phyloP scores from a whole-genome alignment of 2,797 vertebrate species.

The Xenops minutus region DNA sequence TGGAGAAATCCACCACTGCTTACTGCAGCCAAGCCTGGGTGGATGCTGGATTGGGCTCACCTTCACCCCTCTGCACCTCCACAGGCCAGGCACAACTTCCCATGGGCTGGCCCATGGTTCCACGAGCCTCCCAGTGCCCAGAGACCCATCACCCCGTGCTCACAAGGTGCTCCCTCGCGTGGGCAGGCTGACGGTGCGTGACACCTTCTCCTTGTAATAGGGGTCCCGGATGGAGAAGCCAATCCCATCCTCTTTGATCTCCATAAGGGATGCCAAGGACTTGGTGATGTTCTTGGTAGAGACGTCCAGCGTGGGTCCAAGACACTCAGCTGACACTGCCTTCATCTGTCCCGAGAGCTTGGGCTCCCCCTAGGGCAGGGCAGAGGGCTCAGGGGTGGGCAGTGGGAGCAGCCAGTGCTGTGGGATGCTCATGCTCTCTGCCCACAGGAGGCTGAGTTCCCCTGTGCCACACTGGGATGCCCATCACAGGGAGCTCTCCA shows the following conservation, averaged over 20 bases:
- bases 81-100: background rate
- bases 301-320: constrained; percentile 86
- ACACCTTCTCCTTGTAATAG: constrained; percentile 85
- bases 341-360: constrained; percentile 93
- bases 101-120: background rate
- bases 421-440: background rate
- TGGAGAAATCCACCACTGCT: background rate
- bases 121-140: background rate
- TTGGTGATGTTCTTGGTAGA: constrained; percentile 92
- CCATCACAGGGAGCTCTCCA: background rate
- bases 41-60: background rate
- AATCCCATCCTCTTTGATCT: constrained; percentile 90
- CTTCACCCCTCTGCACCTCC: background rate
- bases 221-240: constrained; percentile 82
- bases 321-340: constrained; percentile 91
- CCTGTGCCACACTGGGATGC: fast-evolving
- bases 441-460: background rate
- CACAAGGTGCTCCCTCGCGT: constrained; percentile 94
- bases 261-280: constrained; percentile 92
- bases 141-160: constrained; percentile 50
- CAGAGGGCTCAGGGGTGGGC: background rate
- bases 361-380: constrained; percentile 84
- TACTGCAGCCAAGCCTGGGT: background rate
- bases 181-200: constrained; percentile 91
- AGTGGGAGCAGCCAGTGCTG: background rate